Conservation (phyloP, 2,888 invertebrate species). For the Standfussiana lucernea region DNA sequence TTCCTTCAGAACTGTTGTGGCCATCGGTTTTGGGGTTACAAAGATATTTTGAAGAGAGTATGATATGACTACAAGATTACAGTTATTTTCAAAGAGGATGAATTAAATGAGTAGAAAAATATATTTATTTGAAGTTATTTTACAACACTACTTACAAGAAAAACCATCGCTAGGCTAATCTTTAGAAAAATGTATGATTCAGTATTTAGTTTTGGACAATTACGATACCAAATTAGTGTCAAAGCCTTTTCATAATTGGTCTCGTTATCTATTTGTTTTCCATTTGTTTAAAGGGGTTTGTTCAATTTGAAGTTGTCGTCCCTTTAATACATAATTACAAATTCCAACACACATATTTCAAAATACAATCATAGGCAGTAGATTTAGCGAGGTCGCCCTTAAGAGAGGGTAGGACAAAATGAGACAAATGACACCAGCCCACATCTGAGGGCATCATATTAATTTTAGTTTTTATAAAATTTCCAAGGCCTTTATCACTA, state of each 20-base stretch:
- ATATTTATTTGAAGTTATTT: not conserved
- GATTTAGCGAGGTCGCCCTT: too few relatives aligned
- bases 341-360: too few relatives aligned
- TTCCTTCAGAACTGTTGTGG: conserved; percentile 76
- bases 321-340: too few relatives aligned
- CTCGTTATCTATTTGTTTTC: not conserved
- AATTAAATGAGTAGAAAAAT: not conserved
- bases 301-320: too few relatives aligned
- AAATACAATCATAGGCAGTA: too few relatives aligned
- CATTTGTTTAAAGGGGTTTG: too few relatives aligned
- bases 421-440: too few relatives aligned
- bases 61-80: not conserved
- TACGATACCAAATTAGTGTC: not conserved
- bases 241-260: not conserved
- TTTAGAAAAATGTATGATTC: not conserved
- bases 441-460: too few relatives aligned
- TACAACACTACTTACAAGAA: not conserved
- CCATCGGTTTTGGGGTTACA: conserved; percentile 56
- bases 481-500: too few relatives aligned
- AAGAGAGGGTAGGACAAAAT: too few relatives aligned
- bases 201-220: not conserved
- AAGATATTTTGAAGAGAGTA: not conserved
- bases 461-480: too few relatives aligned
- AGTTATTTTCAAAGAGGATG: not conserved
- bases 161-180: not conserved